Base-by-base conservation (phyloP, 1,140 invertebrate genomes). In the Trichonephila inaurata region DNA sequence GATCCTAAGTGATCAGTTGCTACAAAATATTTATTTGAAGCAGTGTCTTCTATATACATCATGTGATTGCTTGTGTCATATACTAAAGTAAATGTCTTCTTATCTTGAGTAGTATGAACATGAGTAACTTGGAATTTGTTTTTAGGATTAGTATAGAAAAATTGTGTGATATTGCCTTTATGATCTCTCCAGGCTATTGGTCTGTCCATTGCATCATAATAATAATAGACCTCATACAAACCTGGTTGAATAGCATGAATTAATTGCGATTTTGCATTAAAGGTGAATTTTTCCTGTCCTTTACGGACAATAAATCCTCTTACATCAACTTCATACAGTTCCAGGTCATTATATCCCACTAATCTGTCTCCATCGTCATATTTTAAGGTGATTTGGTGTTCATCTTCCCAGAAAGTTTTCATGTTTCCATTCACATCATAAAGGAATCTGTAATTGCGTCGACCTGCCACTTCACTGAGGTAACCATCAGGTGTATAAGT, bases 381-480 rank as follows among this genome's bases (percentile, higher is more conserved):
- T 12, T 99, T 96, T n/a, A 97, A 97, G 7, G 98, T 95, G 98
- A 98, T 95, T 98, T 98, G 2, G 61, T 90, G 83, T 69, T 94
- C 58, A 94, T 94, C 95, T 77, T 95, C 95, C 86, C 92, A 94
- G 44, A 95, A 94, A 33, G 66, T 94, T 77, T 95, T 95, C 8
- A 98, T 97, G 95, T 99, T 99, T 64, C 98, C 98, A 95, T 99
- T 99, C 95, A 99, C 98, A 96, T 99, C 99, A 95, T 99, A 99
- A 0, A 98, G 97, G 95, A 98, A 99, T 60, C 94, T 94, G 98
- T 98, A 99, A 0, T 98, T 98, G 94, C 98, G 98, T 95, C 97
- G 97, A 0, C 97, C 98, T 21, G 98, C 98, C 40, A 95, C 95
- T 62, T 95, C 95, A 93, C 95, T 95, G 16, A 96, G 83, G 86